Percentiles rank a stretch among this genome's conserved stretches.
Evolutionary conservation across 2,888 invertebrate species (phyloP).

Genomic region (Hybos culiciformis): DNA sequence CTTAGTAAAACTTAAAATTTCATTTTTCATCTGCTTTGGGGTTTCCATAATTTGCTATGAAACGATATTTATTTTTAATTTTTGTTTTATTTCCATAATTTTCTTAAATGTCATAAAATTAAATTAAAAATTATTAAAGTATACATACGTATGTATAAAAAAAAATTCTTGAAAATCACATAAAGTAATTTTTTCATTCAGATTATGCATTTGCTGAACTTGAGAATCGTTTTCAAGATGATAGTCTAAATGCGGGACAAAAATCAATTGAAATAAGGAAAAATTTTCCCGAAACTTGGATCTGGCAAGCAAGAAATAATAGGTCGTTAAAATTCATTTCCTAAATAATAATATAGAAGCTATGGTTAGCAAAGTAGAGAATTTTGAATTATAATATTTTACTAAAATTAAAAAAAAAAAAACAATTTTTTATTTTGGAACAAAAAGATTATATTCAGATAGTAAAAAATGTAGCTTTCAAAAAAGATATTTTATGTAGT

Average conservation of each 20-base stretch:
- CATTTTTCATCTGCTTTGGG: too few species aligned
- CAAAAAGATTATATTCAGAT: too few species aligned
- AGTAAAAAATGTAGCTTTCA: too few species aligned
- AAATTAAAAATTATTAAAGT: not conserved
- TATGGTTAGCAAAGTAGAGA: too few species aligned
- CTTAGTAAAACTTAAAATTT: not conserved
- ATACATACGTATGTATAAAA: not conserved
- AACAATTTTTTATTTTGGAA: too few species aligned
- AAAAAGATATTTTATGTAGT: too few species aligned
- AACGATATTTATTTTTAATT: not conserved
- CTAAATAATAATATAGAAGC: too few species aligned
- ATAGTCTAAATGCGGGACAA: not conserved
- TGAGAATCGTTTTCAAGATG: slow-evolving; percentile 1
- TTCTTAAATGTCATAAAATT: not conserved
- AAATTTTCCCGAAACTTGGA: slow-evolving; percentile 44
- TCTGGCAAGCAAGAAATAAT: slow-evolving; percentile 44
- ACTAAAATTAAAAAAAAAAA: too few species aligned
- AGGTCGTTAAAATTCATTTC: slow-evolving; percentile 11
- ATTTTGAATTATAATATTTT: too few species aligned
- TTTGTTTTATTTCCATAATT: not conserved
- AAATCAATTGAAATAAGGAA: not conserved
- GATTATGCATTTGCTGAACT: not conserved
- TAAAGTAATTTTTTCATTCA: too few species aligned
- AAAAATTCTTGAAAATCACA: too few species aligned
- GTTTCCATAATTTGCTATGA: not conserved